Evolutionary conservation across 1,140 invertebrate species (phyloP).

Genomic region (Saccostrea echinata): DNA sequence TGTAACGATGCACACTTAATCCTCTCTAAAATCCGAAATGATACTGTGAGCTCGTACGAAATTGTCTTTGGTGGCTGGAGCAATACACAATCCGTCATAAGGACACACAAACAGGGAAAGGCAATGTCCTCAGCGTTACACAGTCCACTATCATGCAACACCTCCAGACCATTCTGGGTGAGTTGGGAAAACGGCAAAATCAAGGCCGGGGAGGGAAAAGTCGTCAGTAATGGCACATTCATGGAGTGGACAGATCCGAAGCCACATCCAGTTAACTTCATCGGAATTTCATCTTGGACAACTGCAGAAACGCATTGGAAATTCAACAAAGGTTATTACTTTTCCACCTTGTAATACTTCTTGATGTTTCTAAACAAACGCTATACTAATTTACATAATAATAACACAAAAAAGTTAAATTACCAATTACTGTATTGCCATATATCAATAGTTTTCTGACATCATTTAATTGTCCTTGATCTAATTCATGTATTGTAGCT

Average conservation of each 20-base stretch:
- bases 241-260: conserved; percentile 34
- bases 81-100: conserved; percentile 29
- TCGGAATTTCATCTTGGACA: conserved; percentile 8
- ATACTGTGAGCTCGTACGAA: not conserved
- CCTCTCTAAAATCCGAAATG: conserved; percentile 53
- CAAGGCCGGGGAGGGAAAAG: not conserved
- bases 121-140: too few species aligned
- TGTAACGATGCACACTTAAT: conserved; percentile 67
- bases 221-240: not conserved
- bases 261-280: conserved; percentile 18
- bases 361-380: not conserved
- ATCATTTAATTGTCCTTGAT: not conserved
- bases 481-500: not conserved
- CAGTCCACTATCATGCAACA: not conserved
- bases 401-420: not conserved
- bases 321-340: not conserved
- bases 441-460: not conserved
- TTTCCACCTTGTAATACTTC: not conserved
- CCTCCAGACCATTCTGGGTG: conserved; percentile 5
- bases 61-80: conserved; percentile 41
- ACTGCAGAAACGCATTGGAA: not conserved
- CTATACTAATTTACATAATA: not conserved
- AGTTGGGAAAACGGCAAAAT: not conserved
- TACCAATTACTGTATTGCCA: not conserved
- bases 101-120: not conserved